A percentile compares a stretch with the other conserved stretches of the same genome.
Evolutionary conservation across 2,888 invertebrate species (phyloP).

Genomic region (Acheta domesticus): DNA sequence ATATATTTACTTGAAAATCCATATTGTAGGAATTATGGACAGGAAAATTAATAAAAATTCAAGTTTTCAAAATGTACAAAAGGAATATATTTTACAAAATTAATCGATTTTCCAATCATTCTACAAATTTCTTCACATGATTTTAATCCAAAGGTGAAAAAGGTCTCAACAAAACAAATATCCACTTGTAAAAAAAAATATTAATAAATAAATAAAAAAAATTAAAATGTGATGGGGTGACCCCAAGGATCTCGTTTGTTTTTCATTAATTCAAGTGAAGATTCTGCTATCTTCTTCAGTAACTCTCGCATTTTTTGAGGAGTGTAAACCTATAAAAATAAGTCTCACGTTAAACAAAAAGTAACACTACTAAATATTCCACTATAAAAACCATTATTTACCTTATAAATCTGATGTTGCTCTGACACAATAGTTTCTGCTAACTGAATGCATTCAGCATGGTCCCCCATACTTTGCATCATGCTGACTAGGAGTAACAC

Average conservation of each 20-base stretch:
- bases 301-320: slow-evolving; percentile 74
- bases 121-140: no score
- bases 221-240: slow-evolving; percentile 47
- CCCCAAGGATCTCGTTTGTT: slow-evolving; percentile 82
- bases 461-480: slow-evolving; percentile 69
- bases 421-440: slow-evolving; percentile 78
- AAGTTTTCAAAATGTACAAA: no score
- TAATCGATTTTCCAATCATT: no score
- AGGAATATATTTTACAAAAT: no score
- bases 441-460: slow-evolving; percentile 73
- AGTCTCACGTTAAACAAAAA: no score
- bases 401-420: slow-evolving; percentile 73
- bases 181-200: neutral
- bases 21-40: no score
- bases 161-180: no score
- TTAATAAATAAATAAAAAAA: no score
- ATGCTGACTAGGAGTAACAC: slow-evolving; percentile 74
- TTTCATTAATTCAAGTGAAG: slow-evolving; percentile 71
- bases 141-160: no score
- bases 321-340: slow-evolving; percentile 53
- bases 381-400: slow-evolving; percentile 43
- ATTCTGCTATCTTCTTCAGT: slow-evolving; percentile 72
- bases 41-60: no score
- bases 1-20: no score
- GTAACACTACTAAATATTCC: no score